phyloP scores from a whole-genome alignment of 2,888 invertebrate species.

The Acanthosepion pharaonis region DNA sequence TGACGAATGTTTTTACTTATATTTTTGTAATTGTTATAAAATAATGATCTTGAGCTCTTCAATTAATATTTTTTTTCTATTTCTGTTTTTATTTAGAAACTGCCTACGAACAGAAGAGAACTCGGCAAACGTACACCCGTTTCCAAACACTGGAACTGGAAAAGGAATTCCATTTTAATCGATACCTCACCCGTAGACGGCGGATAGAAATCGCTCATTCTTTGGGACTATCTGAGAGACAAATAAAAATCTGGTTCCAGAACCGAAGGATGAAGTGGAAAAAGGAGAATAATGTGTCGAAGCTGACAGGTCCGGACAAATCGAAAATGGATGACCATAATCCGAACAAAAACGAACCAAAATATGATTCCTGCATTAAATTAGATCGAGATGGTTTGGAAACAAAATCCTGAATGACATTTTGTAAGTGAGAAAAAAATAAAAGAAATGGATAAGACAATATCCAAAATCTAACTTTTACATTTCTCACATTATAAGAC shows the following conservation, averaged over 20 bases:
- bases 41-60: background rate
- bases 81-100: background rate
- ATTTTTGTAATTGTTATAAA: background rate
- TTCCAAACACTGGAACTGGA: conserved; percentile 97
- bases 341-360: conserved; percentile 43
- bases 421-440: background rate
- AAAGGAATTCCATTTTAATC: conserved; percentile 98
- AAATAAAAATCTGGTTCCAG: conserved; percentile 84
- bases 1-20: background rate
- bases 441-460: background rate
- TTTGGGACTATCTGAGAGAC: conserved; percentile 94
- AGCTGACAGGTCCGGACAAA: conserved; percentile 44
- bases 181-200: conserved; percentile 95
- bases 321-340: conserved; percentile 43
- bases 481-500: background rate
- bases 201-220: conserved; percentile 97
- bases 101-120: conserved; percentile 87
- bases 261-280: conserved; percentile 99
- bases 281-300: conserved; percentile 81
- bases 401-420: conserved; percentile 40
- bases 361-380: conserved; percentile 43
- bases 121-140: conserved; percentile 96
- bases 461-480: background rate
- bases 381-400: conserved; percentile 41
- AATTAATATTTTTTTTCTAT: background rate